These are phyloP conservation scores for Periophthalmus magnuspinnatus DNA, from an alignment of 2,797 vertebrate genomes.

Conservation along the genomic window DNA sequence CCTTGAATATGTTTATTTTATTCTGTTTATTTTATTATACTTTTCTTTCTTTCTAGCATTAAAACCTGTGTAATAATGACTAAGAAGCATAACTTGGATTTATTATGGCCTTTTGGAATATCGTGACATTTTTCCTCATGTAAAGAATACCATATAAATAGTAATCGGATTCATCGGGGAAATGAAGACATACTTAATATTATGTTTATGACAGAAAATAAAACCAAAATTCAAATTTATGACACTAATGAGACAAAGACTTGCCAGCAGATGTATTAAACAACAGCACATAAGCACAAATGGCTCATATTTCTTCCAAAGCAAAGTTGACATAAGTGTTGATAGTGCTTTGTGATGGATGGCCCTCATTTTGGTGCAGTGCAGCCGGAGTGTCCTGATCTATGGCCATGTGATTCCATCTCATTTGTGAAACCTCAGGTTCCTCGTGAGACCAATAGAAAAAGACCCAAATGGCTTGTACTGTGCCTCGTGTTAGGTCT, in stretches of 20 bases:
- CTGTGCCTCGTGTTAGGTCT: constrained; percentile 44
- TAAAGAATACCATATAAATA: constrained; percentile 69
- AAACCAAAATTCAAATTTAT: constrained; percentile 64
- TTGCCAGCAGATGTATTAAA: constrained; percentile 58
- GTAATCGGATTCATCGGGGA: constrained; percentile 46
- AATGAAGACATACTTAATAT: constrained; percentile 56
- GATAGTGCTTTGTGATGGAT: constrained; percentile 69
- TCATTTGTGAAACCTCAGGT: constrained; percentile 63
- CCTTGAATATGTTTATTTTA: neutral
- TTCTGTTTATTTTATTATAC: neutral
- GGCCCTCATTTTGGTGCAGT: constrained; percentile 62
- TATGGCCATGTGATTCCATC: constrained; percentile 50
- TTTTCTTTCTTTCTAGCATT: neutral
- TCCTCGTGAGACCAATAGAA: constrained; percentile 66
- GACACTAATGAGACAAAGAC: constrained; percentile 65
- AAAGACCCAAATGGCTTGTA: constrained; percentile 60
- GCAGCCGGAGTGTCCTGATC: constrained; percentile 54
- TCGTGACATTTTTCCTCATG: constrained; percentile 58
- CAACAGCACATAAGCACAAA: constrained; percentile 49
- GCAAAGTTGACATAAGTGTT: constrained; percentile 68
- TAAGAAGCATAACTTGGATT: neutral
- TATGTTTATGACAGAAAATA: constrained; percentile 57
- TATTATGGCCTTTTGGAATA: constrained; percentile 66
- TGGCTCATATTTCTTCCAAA: constrained; percentile 59
- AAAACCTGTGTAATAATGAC: neutral